Evolutionary conservation across 2,888 invertebrate species (phyloP), one percentile per base, ranked within the genome.

Genomic region (Dascillus cervinus): DNA sequence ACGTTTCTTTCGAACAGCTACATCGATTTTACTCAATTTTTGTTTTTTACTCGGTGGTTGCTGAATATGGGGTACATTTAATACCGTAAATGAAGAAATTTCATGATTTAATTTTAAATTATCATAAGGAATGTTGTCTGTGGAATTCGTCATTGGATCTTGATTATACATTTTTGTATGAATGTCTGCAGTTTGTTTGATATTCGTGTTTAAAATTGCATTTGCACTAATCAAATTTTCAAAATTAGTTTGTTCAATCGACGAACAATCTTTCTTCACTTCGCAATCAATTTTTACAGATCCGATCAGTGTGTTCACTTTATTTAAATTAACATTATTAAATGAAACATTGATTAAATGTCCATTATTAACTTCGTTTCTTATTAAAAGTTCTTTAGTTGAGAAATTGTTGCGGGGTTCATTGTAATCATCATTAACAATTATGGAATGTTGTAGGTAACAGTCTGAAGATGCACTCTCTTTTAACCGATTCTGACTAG

Each of bases 11-110:
- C 57, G 47, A 12, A 57, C 61, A 3, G 64, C 63, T 33, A 64
- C 44, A 49, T 66, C 67, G 14, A 66, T 58, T 45, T 64, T 65
- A 44, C 67, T 67, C 29, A 64, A 30, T 44, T 56, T 60, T 31
- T 46, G 56, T 23, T 53, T 54, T 29, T 56, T 58, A 3, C 36
- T 24, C 4, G 53, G 46, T n/a, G 55, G 52, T 34, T 47, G 48
- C 22, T 52, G 52, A 12, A 36, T 34, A 34, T 47, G 46, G 9
- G 65, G 65, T 34, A 65, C 54, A 39, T 64, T 65, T 25, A 64
- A 46, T 30, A 64, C 60, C 9, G 62, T 59, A 20, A 33, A 39
- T 5, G 27, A 8, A 4, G 17, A 19, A 22, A 10, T 33, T 12
- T 36, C 32, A 3, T 15, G 11, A 3, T 24, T 32, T 11, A n/a